Evolutionary conservation across 2,888 invertebrate genomes (phyloP), one percentile per base, ranked within the genome.

Genomic region (Tipula vernalis): DNA sequence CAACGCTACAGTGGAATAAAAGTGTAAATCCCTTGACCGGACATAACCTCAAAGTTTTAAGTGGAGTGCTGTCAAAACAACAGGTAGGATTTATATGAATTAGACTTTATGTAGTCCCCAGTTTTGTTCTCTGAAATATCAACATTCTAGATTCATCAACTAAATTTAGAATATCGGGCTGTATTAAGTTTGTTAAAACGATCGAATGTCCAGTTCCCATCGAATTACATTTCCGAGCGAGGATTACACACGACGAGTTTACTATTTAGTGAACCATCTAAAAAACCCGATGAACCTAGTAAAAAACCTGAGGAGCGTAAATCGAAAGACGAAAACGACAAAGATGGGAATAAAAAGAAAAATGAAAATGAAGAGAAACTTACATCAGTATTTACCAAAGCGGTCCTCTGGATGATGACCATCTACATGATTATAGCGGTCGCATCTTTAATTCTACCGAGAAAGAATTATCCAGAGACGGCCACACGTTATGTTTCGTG

Each of bases 401-500:
- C 95, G 0, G 93, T 95, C n/a, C 92, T 96, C 86, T 96, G 96
- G 96, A 94, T 96, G 93, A 91, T 96, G 41, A 95, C 95, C 3
- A 95, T 95, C 15, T 96, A 95, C 89, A 93, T 96, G 92, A 93
- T 96, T 44, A 94, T 96, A 39, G 93, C 95, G n/a, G 92, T 95
- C 87, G 93, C 96, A 88, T 95, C 96, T 0, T 90, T 96, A 71
- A 90, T 96, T 87, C 94, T 96, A 88, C 95, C 96, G 0, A 94
- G 94, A 87, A 95, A 94, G 87, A 93, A 93, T 88, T 95, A 96
- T 89, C 95, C 95, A 88, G 96, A 97, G 89, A 90, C 90, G 10
- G 89, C 91, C 5, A 91, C 91, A n/a, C 93, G 96, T 42, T 96
- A 96, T 90, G 96, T 98, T 1, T 97, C 98, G 0, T 99, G 99